A percentile compares a stretch with the other conserved stretches of the same genome.
phyloP scores from a whole-genome alignment of 2,113 vertebrate species.

The Pardalotus punctatus region DNA sequence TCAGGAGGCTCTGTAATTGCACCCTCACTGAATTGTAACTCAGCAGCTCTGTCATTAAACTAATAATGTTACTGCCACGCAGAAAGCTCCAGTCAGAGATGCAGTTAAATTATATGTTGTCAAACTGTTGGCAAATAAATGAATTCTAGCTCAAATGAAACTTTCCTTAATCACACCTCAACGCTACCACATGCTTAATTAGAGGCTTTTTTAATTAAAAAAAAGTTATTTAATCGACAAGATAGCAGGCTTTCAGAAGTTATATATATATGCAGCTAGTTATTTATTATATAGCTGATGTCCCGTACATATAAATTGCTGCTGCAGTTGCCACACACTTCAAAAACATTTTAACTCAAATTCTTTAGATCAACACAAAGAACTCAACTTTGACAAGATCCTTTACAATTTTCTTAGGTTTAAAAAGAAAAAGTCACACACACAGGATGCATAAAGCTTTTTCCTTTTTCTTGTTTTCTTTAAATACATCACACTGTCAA shows the following conservation, averaged over 20 bases:
- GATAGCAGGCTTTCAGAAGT: background rate
- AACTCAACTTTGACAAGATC: background rate
- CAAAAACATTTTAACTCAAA: background rate
- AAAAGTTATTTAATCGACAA: background rate
- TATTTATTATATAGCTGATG: slow-evolving; percentile 27
- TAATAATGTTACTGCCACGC: background rate
- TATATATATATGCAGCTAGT: slow-evolving; percentile 5
- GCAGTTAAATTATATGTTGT: background rate
- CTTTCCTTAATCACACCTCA: background rate
- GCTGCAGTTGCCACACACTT: background rate
- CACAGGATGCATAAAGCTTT: background rate
- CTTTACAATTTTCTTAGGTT: background rate
- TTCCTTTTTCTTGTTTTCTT: background rate
- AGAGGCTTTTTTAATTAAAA: background rate
- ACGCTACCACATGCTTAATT: background rate
- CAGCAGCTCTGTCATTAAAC: slow-evolving; percentile 8
- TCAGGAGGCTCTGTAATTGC: slow-evolving; percentile 19
- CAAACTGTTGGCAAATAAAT: slow-evolving; percentile 18
- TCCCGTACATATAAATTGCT: background rate
- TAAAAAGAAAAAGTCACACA: background rate
- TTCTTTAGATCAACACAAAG: slow-evolving; percentile 15
- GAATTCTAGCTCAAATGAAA: slow-evolving; percentile 32
- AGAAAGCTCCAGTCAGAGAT: background rate
- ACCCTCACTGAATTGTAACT: background rate
- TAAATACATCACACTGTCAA: background rate